phyloP scores from a whole-genome alignment of 1,140 invertebrate species.

The Wasmannia auropunctata region DNA sequence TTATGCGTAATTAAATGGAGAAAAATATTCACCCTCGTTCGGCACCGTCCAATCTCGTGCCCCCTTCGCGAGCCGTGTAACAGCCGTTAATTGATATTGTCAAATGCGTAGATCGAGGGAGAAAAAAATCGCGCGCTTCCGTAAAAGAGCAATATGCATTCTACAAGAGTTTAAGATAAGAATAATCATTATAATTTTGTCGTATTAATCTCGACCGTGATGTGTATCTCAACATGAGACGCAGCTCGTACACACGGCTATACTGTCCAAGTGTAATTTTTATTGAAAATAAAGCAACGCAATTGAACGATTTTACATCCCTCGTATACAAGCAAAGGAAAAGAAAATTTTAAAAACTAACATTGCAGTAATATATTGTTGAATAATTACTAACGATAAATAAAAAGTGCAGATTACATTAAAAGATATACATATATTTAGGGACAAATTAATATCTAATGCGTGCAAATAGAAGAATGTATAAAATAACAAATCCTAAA shows the following conservation, averaged over 20 bases:
- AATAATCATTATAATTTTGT: slow-evolving; percentile 21
- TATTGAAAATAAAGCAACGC: slow-evolving; percentile 15
- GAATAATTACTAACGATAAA: background rate
- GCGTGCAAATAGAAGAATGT: background rate
- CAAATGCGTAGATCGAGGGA: background rate
- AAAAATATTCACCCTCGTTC: background rate
- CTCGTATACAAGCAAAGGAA: background rate
- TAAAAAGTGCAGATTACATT: background rate
- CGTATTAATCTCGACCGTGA: slow-evolving; percentile 11
- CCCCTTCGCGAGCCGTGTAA: background rate
- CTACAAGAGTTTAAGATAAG: background rate
- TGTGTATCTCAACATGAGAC: background rate
- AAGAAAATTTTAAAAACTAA: background rate
- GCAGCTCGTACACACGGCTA: background rate
- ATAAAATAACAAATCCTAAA: background rate
- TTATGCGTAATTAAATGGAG: background rate
- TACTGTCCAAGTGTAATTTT: slow-evolving; percentile 14
- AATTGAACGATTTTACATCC: background rate
- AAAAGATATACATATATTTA: background rate
- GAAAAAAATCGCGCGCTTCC: background rate
- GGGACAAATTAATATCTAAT: background rate
- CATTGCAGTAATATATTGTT: background rate
- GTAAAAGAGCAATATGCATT: background rate
- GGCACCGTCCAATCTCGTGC: background rate
- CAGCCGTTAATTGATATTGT: slow-evolving; percentile 5